Percentiles rank a stretch among this genome's conserved stretches.
These are phyloP conservation scores for Cnemophilus loriae DNA, from an alignment of 2,113 vertebrate genomes.

Conservation along the genomic window DNA sequence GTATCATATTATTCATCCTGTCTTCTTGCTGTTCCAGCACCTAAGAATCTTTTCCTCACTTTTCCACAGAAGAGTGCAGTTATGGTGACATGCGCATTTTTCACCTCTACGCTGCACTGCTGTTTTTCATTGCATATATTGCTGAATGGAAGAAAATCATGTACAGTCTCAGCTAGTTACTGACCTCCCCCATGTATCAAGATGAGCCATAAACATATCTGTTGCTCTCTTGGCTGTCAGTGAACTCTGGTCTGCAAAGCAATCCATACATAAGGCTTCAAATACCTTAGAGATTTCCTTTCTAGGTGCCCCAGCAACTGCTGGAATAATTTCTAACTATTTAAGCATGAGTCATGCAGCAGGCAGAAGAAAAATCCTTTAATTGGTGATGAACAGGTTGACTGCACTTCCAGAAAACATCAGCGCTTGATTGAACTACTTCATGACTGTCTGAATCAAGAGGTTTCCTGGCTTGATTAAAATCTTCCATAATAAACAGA, in stretches of 20 bases:
- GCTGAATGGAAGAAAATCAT: slow-evolving; percentile 48
- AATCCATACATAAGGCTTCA: slow-evolving; percentile 1
- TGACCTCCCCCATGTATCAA: slow-evolving; percentile 28
- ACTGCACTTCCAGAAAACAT: neutral
- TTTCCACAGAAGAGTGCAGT: neutral
- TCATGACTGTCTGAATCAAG: neutral
- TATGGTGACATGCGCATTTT: slow-evolving; percentile 24
- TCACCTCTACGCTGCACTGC: neutral
- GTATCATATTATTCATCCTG: neutral
- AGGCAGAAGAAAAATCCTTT: neutral
- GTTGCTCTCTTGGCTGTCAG: neutral
- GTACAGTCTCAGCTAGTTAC: slow-evolving; percentile 15
- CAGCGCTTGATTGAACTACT: neutral
- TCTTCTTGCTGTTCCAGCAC: neutral
- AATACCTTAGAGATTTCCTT: neutral
- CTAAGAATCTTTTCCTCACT: neutral
- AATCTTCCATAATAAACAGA: neutral
- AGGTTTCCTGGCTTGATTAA: neutral
- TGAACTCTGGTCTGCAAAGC: neutral
- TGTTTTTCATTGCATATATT: neutral
- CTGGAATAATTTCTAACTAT: neutral
- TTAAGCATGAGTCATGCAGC: neutral
- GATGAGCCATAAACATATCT: slow-evolving; percentile 22
- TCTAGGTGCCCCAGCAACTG: neutral
- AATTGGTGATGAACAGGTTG: neutral